Conservation (phyloP, 1,140 invertebrate genomes). For the Hylaeus anthracinus region DNA sequence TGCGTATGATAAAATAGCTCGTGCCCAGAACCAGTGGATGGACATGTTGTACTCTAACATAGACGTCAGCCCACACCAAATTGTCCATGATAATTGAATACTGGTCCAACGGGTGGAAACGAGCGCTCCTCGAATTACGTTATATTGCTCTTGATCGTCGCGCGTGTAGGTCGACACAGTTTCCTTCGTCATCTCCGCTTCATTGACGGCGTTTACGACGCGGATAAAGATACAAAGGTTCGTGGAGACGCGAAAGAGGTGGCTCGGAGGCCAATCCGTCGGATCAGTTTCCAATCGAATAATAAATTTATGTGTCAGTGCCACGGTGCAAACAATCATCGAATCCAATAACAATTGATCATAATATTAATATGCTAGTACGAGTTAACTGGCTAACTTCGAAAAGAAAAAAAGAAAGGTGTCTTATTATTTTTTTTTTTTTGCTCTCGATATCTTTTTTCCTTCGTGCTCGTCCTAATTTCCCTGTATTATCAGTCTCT, state of each 20-base stretch:
- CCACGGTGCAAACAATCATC: conserved; percentile 81
- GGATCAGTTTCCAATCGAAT: conserved; percentile 49
- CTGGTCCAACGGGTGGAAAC: conserved; percentile 56
- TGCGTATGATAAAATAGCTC: conserved; percentile 60
- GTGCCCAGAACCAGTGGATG: conserved; percentile 75
- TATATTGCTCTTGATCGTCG: conserved; percentile 5
- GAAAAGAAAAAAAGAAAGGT: conserved; percentile 45
- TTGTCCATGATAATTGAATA: conserved; percentile 77
- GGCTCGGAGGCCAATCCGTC: conserved; percentile 16
- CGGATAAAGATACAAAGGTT: neutral
- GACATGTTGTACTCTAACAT: conserved; percentile 81
- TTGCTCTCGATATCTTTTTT: neutral
- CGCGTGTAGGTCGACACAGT: conserved; percentile 20
- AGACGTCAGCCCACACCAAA: conserved; percentile 81
- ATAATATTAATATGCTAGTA: conserved; percentile 73
- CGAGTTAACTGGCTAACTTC: conserved; percentile 69
- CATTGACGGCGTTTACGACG: neutral
- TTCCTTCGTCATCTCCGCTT: conserved; percentile 4
- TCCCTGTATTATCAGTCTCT: neutral
- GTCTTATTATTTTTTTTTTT: neutral
- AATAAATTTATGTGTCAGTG: conserved; percentile 77
- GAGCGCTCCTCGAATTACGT: conserved; percentile 39
- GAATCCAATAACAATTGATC: conserved; percentile 78
- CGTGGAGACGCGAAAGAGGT: too few relatives aligned
- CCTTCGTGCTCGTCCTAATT: conserved; percentile 1